Conservation (phyloP, 2,888 invertebrate species). For the Archips xylosteana region DNA sequence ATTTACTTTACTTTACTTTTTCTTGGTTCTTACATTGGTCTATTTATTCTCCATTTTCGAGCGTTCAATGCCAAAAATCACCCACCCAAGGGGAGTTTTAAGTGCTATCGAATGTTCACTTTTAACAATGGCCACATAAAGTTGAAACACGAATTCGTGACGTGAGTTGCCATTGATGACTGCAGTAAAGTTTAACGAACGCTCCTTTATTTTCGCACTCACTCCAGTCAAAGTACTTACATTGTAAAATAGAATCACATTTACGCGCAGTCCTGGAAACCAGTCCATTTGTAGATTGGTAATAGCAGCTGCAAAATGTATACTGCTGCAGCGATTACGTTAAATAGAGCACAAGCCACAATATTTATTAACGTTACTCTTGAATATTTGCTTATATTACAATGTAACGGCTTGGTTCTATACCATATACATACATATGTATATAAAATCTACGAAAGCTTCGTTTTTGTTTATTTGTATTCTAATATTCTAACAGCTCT, state of each 20-base stretch:
- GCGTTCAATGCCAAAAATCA: neutral
- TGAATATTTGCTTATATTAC: neutral
- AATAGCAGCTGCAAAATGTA: slow-evolving; percentile 22
- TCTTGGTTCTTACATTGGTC: neutral
- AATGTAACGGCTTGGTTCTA: neutral
- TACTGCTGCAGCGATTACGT: neutral
- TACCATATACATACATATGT: too few relatives aligned
- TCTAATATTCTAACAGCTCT: too few relatives aligned
- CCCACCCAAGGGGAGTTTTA: neutral
- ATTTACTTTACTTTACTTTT: neutral
- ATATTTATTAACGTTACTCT: slow-evolving; percentile 1
- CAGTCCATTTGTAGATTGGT: slow-evolving; percentile 29
- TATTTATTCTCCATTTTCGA: neutral
- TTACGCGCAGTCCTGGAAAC: slow-evolving; percentile 16
- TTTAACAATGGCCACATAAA: slow-evolving; percentile 14
- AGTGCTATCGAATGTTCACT: slow-evolving; percentile 7
- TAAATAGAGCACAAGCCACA: slow-evolving; percentile 3
- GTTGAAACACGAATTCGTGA: slow-evolving; percentile 24
- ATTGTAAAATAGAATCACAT: slow-evolving; percentile 12
- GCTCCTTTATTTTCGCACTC: slow-evolving; percentile 9
- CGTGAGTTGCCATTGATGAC: neutral
- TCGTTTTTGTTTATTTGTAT: too few relatives aligned
- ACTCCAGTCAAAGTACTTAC: slow-evolving; percentile 6
- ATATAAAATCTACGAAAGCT: too few relatives aligned
- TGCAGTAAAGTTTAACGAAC: slow-evolving; percentile 19